Evolutionary conservation across 2,113 vertebrate species (phyloP), one percentile per base, ranked within the genome.

Genomic region (Cynoglossus semilaevis): DNA sequence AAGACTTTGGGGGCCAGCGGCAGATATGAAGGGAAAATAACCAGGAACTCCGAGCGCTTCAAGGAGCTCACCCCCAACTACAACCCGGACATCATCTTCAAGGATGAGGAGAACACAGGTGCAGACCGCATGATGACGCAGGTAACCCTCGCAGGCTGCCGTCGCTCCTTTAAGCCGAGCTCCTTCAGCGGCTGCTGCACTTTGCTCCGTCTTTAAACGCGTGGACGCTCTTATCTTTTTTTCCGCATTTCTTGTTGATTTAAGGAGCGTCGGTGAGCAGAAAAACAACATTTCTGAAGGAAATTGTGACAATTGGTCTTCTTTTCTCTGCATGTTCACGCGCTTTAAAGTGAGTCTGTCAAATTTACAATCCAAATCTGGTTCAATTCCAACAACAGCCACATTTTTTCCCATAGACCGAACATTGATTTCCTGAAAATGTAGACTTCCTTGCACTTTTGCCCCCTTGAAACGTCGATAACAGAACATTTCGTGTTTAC

Each of bases 41-140:
- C 92, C 44, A 91, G 94, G 49, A 93, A 84, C 89, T 95, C 95
- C 0, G 94, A 95, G 82, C 93, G 95, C 86, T 98, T 96, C 91
- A 95, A 93, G 90, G 95, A 98, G 82, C 94, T 97, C 70, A 94
- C 91, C 58, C 94, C 95, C 29, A 97, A 98, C 91, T 98, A 96
- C 91, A 98, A 98, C 75, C 94, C 96, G 17, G 96, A 98, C 92
- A 97, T 98, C 92, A 95, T 96, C 89, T 98, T 98, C 90, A 98
- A 98, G 87, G 95, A 98, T 91, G 95, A 98, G 89, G 96, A 98
- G 91, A 96, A 96, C 88, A 97, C 95, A 53, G 96, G 96, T 73
- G 96, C 96, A 35, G 96, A 98, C 86, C 92, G 96, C 64, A 93
- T 98, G 80, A 97, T 98, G 95, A 97, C 94, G 49, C 94, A 96